Evolutionary conservation across 2,888 invertebrate genomes (phyloP), one percentile per base, ranked within the genome.

Genomic region (Tanytarsus gracilentus): DNA sequence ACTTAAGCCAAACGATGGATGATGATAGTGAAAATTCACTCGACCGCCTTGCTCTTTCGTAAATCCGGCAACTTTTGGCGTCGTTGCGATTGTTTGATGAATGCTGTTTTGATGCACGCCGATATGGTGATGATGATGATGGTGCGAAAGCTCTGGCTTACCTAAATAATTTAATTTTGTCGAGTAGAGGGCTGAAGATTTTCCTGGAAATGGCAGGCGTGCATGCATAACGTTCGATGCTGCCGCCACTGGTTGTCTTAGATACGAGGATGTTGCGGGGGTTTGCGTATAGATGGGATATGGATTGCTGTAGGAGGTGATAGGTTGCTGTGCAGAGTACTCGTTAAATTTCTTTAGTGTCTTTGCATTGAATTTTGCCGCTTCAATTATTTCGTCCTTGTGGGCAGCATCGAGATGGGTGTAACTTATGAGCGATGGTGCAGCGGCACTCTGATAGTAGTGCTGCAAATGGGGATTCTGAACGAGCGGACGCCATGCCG

Each of bases 1-100:
- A 27, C 29, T 21, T 29, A 48, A 21, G 33, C 33, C 39, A 26
- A 29, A 44, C 14, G 50, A 33, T 14, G 49, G 60, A 36, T 50
- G 50, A 60, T 60, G 60, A 50, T 50, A 60, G 26, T 60, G 60
- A 49, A 60, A 14, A 50, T 60, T 30, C 11, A 60, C 50, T 50
- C 39, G 30, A 2, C 60, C 60, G 23, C 26, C 27, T n/a, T 49
- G 21, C 14, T 60, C 60, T 36, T 60, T 60, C 16, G 60, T 60
- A 26, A 33, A 60, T 6, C 60, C 60, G 11, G 60, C 50, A 9
- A 60, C 33, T 48, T 60, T 60, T 2, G 60, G 60, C 16, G 60
- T 60, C 16, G 60, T 60, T 25, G 25, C 48, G 4, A 16, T 6
- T n/a, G 33, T 23, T 49, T 60, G 60, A 60, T 60, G 49, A 26